Evolutionary conservation across 2,797 vertebrate genomes (phyloP).

Genomic region (Geotrypetes seraphini): DNA sequence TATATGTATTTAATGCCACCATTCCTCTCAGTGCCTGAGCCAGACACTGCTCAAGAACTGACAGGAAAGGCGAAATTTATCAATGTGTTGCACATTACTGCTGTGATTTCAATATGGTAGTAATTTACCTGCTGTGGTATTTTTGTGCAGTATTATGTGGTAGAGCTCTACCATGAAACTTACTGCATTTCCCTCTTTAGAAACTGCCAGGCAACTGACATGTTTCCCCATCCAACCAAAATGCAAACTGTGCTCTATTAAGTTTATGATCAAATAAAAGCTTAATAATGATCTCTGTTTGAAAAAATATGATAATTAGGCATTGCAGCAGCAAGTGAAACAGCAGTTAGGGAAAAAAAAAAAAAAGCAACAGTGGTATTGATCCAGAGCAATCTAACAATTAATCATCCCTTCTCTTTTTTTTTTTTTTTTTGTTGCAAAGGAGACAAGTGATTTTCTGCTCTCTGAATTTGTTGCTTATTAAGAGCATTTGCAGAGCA

Average conservation of each 20-base stretch:
- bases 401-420: neutral
- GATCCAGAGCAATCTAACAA: neutral
- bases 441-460: conserved; percentile 7
- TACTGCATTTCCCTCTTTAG: no score
- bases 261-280: accelerated
- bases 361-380: neutral
- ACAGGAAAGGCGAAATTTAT: no score
- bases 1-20: no score
- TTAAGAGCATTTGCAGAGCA: no score
- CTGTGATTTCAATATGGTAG: no score
- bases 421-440: neutral
- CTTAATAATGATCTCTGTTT: neutral
- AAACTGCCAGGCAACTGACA: neutral
- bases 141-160: no score
- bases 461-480: no score
- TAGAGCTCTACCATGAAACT: no score
- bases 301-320: accelerated
- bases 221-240: neutral
- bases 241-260: accelerated
- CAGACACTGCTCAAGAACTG: no score
- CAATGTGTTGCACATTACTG: no score
- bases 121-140: no score
- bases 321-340: accelerated
- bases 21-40: no score
- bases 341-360: neutral